Base-by-base conservation (phyloP, 2,797 vertebrate species). In the Buceros bicornis region DNA sequence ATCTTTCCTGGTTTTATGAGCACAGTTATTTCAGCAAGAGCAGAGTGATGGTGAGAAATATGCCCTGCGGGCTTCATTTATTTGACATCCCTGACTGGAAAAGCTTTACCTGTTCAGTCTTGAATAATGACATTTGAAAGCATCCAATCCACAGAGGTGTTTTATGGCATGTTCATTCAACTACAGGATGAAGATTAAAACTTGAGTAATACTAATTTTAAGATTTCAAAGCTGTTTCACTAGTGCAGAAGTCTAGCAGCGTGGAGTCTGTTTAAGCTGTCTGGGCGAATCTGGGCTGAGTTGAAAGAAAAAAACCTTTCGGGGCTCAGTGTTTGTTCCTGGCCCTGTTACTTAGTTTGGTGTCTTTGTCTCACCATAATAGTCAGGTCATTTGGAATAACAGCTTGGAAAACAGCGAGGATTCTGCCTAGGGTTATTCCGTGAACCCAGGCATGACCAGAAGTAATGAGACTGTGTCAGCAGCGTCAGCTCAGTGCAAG, bases 21-120 rank as follows among this genome's bases (percentile, higher is more conserved):
- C 90, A 53, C 17, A 58, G 70, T 76, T 94, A 71, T 70, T 93
- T 94, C 84, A 87, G 60, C 64, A 84, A 84, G 84, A 87, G 60
- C 71, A 66, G 88, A 58, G 42, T 22, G 62, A 4, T 80, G 71
- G 71, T 93, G 83, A 89, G 71, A 92, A 94, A 77, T 51, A 61
- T 10, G 28, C 90, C 93, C 76, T 77, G 16, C 45, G 66, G 93
- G 78, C 64, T 89, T 76, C 47, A 84, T 92, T 66, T 56, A 33
- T 93, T 87, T 93, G 61, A 73, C 15, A 31, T 57, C 71, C 43
- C 5, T 93, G 90, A 47, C 71, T 89, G 64, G 60, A 89, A 83
- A 47, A 72, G 47, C 48, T 47, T 72, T 87, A 85, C 74, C 37
- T 92, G 74, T 92, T 71, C 48, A 29, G 62, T 91, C 86, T 96